These are phyloP conservation scores for Dexiosoma caninum DNA, from an alignment of 2,888 invertebrate species.

Conservation along the genomic window DNA sequence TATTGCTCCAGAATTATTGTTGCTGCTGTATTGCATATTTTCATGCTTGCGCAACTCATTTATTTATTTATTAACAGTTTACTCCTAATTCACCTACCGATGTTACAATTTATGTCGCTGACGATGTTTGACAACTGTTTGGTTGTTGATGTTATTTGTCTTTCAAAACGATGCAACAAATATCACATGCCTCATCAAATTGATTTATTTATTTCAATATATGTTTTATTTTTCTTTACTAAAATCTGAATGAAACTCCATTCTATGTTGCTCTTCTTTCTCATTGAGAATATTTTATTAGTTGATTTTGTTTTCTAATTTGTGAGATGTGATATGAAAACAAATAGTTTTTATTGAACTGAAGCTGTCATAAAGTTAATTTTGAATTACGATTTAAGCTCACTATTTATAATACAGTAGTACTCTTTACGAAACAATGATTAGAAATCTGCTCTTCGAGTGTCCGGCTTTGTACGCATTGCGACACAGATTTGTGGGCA, in stretches of 20 bases:
- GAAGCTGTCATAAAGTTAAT: too few relatives aligned
- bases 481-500: too few relatives aligned
- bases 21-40: slow-evolving; percentile 26
- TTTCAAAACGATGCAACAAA: slow-evolving; percentile 12
- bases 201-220: slow-evolving; percentile 47
- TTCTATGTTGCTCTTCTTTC: not conserved
- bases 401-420: too few relatives aligned
- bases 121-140: slow-evolving; percentile 2
- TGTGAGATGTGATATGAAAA: not conserved
- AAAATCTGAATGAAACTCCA: not conserved
- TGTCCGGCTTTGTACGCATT: too few relatives aligned
- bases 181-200: slow-evolving; percentile 25
- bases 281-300: not conserved
- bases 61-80: slow-evolving; percentile 8
- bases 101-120: slow-evolving; percentile 9
- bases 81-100: not conserved
- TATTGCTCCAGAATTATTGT: slow-evolving; percentile 13
- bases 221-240: not conserved
- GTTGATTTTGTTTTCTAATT: not conserved
- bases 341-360: too few relatives aligned
- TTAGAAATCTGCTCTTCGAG: too few relatives aligned
- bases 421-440: too few relatives aligned
- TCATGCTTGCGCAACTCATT: not conserved
- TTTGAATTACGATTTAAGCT: too few relatives aligned
- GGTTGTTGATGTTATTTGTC: not conserved